Evolutionary conservation across 2,797 vertebrate species (phyloP), one percentile per base, ranked within the genome.

Genomic region (Sebastes hubbsi): DNA sequence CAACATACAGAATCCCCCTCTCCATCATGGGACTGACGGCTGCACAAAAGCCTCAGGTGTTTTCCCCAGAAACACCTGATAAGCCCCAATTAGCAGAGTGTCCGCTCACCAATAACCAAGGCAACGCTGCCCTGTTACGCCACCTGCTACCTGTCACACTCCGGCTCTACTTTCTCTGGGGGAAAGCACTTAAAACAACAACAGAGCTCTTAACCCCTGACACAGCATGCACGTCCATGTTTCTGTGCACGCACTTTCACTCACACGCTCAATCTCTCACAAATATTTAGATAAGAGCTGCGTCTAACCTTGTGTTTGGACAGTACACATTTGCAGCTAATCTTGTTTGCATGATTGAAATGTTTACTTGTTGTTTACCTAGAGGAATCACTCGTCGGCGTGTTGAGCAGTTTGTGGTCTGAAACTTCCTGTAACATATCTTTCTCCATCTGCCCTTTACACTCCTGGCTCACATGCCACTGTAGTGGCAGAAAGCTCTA

Each of bases 21-120:
- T 75, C 76, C 62, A 63, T 79, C 72, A 65, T 10, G 59, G 82
- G 32, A 46, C 80, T 89, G 91, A 92, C 80, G 60, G 81, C 72
- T 67, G 22, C 75, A 96, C 91, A 94, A 94, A 94, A 69, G 92
- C 91, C 89, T 87, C 87, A 88, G 92, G 90, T 94, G 91, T 63
- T 94, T 91, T 90, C 82, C 22, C 73, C 84, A 89, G 84, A 91
- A 93, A 95, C 93, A 96, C 92, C 93, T 91, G 93, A 95, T 94
- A 96, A 95, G 94, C 89, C 84, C 86, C 91, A 95, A 95, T 96
- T 96, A 95, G 91, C 81, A 52, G 80, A 82, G 54, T 29, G 64
- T 84, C 86, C 82, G 86, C 79, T 89, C 70, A 78, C 67, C 56
- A 79, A 77, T 88, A 87, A 77, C 80, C 75, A 72, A 42, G 76